Percentiles rank a stretch among this genome's conserved stretches.
These are phyloP conservation scores for Leptopilina clavipes DNA, from an alignment of 1,140 invertebrate genomes.

Conservation along the genomic window DNA sequence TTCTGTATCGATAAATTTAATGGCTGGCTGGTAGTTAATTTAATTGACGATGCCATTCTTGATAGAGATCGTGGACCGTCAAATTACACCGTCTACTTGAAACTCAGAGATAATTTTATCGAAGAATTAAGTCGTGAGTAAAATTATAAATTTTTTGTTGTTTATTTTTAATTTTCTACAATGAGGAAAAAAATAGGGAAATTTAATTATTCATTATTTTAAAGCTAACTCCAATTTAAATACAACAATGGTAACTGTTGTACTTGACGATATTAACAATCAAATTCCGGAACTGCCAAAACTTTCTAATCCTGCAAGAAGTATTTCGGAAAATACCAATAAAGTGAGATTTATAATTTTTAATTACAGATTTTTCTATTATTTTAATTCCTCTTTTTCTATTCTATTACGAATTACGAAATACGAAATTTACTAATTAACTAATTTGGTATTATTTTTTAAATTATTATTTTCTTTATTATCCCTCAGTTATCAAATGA, in stretches of 20 bases:
- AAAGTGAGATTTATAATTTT: conserved; percentile 63
- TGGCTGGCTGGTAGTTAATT: conserved; percentile 69
- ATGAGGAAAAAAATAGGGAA: too few species aligned
- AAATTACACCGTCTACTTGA: conserved; percentile 70
- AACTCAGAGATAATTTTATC: conserved; percentile 74
- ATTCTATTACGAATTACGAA: too few species aligned
- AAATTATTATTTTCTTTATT: not conserved
- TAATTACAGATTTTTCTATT: too few species aligned
- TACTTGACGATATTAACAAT: conserved; percentile 76
- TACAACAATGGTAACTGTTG: conserved; percentile 64
- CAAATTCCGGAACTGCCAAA: conserved; percentile 73
- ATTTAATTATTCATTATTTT: conserved; percentile 18
- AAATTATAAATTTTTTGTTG: not conserved
- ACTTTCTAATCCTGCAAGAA: conserved; percentile 54
- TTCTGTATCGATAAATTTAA: conserved; percentile 71
- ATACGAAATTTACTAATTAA: too few species aligned
- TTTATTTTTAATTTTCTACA: not conserved
- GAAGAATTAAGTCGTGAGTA: conserved; percentile 66
- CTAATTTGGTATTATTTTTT: too few species aligned
- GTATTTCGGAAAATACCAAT: conserved; percentile 68
- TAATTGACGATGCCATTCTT: conserved; percentile 66
- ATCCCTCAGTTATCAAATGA: too few species aligned
- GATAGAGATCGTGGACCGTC: conserved; percentile 73
- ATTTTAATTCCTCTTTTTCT: too few species aligned
- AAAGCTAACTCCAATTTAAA: conserved; percentile 50